phyloP scores from a whole-genome alignment of 2,113 vertebrate genomes.

The Plectropomus leopardus region DNA sequence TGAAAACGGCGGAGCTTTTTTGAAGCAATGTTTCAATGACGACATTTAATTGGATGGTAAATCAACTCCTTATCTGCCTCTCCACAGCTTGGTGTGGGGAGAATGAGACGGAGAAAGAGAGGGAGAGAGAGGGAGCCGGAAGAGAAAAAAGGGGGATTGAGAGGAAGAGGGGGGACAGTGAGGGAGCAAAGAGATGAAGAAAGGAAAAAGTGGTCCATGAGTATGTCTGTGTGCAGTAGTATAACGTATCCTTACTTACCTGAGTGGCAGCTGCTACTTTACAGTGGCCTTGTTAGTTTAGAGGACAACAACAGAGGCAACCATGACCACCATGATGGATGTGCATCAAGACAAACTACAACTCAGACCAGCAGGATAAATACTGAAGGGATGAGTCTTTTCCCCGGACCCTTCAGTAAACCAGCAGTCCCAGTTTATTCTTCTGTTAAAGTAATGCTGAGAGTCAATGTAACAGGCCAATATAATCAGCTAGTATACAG shows the following conservation, averaged over 20 bases:
- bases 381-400: neutral
- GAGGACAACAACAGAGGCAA: slow-evolving; percentile 15
- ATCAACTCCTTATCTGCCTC: slow-evolving; percentile 99
- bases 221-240: neutral
- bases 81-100: slow-evolving; percentile 92
- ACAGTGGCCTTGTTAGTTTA: neutral
- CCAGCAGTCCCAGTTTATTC: neutral
- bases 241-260: slow-evolving; percentile 18
- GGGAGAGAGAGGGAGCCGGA: neutral
- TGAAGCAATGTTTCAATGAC: slow-evolving; percentile 99
- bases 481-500: too few relatives aligned
- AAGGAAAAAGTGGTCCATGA: slow-evolving; percentile 23
- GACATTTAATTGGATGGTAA: slow-evolving; percentile 99
- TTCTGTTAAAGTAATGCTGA: neutral
- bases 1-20: slow-evolving; percentile 96
- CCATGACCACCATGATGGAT: neutral
- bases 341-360: neutral
- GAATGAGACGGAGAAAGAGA: slow-evolving; percentile 78
- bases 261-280: neutral
- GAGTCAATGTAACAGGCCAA: neutral
- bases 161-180: neutral
- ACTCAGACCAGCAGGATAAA: neutral
- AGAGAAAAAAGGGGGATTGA: neutral
- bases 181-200: slow-evolving; percentile 23
- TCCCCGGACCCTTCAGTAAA: neutral